Base-by-base conservation (phyloP, 2,797 vertebrate species). In the Enteromius unitaeniatus region DNA sequence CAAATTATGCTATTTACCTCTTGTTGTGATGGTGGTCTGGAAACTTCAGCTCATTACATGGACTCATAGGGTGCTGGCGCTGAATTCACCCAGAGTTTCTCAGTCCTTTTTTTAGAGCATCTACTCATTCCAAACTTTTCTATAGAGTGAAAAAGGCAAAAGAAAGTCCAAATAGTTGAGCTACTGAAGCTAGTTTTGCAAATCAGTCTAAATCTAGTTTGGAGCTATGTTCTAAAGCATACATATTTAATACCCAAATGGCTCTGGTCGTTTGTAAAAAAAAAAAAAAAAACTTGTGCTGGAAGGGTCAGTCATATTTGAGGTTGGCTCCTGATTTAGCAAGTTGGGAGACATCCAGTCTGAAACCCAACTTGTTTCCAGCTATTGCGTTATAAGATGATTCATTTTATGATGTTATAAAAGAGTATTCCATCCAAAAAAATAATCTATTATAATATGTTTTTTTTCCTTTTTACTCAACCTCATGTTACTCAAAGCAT, bases 1-100 rank as follows among this genome's bases (percentile, higher is more conserved):
- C 47, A 69, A 83, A 68, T 83, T 45, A 69, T 77, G 49, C 62
- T 68, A 67, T 83, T 69, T 69, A 68, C 62, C 73, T 77, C 73
- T 83, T 77, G 81, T 77, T 77, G 23, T 60, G 62, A 76, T 67
- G 62, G 34, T 53, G 53, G 47, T 83, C 72, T 68, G 45, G 81
- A 75, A 83, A 75, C 72, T 53, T 23, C 5, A 53, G 73, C 81
- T 76, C 73, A 76, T 83, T 83, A 55, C 3, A 8, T 76, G 47
- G 62, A 65, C 58, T 65, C 80, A 74, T 74, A 49, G 70, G 21
- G 70, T 75, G 28, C 31, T 75, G 45, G 45, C 28, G 14, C 58
- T 74, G 42, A 64, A 74, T 74, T 64, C 58, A 74, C 67, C 67
- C 37, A 47, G 28, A 73, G 80, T 74, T 82, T 74, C 26, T 73